A percentile compares a stretch with the other conserved stretches of the same genome.
Conservation (phyloP, 35 echinoderm and acorn worm species). For the Patiria miniata region DNA sequence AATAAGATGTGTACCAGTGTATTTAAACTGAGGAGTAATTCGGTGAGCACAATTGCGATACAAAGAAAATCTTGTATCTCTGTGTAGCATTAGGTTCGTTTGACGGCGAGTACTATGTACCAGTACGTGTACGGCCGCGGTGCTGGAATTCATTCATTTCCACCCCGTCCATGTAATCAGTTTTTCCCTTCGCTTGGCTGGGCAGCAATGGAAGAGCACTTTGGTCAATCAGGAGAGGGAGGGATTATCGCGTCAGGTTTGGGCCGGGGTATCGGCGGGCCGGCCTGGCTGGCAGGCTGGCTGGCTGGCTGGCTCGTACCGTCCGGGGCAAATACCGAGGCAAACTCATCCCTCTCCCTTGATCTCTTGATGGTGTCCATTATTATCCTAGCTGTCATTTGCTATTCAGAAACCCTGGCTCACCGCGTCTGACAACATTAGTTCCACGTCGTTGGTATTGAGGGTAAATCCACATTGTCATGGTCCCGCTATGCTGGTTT, state of each 20-base stretch:
- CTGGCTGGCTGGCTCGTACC: not conserved
- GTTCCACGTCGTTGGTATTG: constrained; percentile 26
- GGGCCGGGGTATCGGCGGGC: not conserved
- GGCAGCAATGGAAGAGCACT: not conserved
- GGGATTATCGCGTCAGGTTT: constrained; percentile 2
- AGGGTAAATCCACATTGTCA: constrained; percentile 18
- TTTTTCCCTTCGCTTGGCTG: constrained; percentile 6
- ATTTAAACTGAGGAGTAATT: too few species aligned
- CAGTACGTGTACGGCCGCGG: not conserved
- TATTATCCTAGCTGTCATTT: constrained; percentile 33
- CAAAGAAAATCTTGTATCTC: too few species aligned
- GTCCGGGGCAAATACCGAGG: too few species aligned
- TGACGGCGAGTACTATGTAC: constrained; percentile 3
- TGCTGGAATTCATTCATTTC: not conserved
- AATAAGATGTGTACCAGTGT: too few species aligned
- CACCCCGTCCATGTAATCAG: not conserved
- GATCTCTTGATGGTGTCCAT: not conserved
- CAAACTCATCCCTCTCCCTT: not conserved
- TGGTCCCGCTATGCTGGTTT: too few species aligned
- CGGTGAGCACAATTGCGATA: too few species aligned
- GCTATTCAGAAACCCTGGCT: not conserved
- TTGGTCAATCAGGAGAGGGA: not conserved
- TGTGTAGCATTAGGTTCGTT: constrained; percentile 10
- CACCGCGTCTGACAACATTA: constrained; percentile 13
- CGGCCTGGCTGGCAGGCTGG: not conserved